These are phyloP conservation scores for Scopus umbretta DNA, from an alignment of 2,113 vertebrate species.

Conservation along the genomic window DNA sequence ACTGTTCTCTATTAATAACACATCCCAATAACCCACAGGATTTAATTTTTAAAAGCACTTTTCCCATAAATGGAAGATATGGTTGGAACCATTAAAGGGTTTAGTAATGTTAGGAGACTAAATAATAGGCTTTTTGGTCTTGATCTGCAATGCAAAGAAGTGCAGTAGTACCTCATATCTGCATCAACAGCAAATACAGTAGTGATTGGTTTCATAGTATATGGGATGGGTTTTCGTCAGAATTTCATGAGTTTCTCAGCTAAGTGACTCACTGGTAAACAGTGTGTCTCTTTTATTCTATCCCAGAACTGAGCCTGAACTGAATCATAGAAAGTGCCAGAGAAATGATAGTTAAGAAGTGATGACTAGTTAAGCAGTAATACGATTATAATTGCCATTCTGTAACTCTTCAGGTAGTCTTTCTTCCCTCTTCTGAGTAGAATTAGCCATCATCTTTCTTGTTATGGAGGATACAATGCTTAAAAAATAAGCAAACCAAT, in stretches of 20 bases:
- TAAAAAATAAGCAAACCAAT: constrained; percentile 6
- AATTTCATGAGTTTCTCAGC: background rate
- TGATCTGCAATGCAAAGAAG: background rate
- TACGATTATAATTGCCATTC: background rate
- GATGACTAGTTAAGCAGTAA: background rate
- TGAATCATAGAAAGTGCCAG: background rate
- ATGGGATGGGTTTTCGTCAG: background rate
- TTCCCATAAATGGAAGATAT: background rate
- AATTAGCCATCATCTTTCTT: background rate
- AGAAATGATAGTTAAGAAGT: background rate
- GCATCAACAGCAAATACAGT: background rate
- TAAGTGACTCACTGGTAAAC: background rate
- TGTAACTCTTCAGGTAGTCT: background rate
- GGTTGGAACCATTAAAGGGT: background rate
- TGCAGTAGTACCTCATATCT: background rate
- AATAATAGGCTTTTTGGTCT: background rate
- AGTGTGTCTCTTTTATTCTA: background rate
- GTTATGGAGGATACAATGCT: background rate
- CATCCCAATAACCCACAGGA: background rate
- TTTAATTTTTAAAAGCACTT: constrained; percentile 2
- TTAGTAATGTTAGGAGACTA: background rate
- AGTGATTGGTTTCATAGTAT: background rate
- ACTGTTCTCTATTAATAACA: background rate
- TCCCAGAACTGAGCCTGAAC: background rate
- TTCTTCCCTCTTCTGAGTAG: background rate